Conservation (phyloP, 2,797 vertebrate genomes). For the Pteronotus mesoamericanus region DNA sequence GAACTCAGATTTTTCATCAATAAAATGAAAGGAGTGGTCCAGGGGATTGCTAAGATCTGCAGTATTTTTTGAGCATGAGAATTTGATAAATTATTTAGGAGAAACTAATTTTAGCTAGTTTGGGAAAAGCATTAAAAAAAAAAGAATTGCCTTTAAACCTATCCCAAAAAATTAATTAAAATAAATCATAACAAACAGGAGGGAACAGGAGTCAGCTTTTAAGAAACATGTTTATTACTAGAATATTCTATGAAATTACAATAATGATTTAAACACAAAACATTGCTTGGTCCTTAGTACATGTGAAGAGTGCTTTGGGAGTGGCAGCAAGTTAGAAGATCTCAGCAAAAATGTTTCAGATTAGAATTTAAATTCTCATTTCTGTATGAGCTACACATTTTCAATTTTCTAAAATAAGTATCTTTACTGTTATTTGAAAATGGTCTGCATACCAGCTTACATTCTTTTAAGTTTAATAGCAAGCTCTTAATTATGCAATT, state of each 20-base stretch:
- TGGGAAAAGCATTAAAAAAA: not conserved
- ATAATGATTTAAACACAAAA: not conserved
- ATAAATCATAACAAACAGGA: not conserved
- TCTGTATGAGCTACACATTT: not conserved
- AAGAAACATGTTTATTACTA: not conserved
- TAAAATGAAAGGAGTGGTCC: not conserved
- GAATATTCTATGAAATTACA: not conserved
- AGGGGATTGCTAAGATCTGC: not conserved
- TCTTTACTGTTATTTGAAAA: not conserved
- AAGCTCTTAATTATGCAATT: not conserved
- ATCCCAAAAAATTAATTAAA: conserved; percentile 11
- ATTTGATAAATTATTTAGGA: not conserved
- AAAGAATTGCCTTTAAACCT: not conserved
- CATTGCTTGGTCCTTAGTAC: not conserved
- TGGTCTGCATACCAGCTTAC: not conserved
- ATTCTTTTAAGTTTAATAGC: not conserved
- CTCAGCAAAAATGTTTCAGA: not conserved
- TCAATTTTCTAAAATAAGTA: not conserved
- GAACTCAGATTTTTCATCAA: not conserved
- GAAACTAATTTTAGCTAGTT: not conserved
- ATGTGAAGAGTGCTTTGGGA: not conserved
- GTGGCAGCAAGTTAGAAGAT: not conserved
- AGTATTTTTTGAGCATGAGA: not conserved
- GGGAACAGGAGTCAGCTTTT: not conserved
- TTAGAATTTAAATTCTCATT: not conserved